phyloP scores from a whole-genome alignment of 1,140 invertebrate genomes.

The Drosophila melanica region DNA sequence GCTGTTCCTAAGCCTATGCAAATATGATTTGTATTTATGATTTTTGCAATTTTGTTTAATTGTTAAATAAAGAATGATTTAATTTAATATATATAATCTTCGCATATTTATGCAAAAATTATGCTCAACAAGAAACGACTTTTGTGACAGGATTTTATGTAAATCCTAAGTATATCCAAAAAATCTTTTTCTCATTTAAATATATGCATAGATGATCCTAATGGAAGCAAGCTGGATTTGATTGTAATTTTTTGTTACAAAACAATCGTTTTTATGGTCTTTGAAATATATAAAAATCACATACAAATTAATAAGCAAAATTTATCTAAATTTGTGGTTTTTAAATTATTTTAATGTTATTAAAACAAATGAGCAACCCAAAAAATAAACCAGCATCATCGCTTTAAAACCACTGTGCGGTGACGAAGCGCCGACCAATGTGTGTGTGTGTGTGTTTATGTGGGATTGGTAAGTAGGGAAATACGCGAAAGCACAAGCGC shows the following conservation, averaged over 20 bases:
- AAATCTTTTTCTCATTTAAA: too few relatives aligned
- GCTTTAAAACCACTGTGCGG: constrained; percentile 56
- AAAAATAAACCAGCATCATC: constrained; percentile 10
- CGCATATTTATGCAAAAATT: too few relatives aligned
- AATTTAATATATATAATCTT: too few relatives aligned
- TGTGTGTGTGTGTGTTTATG: constrained; percentile 4
- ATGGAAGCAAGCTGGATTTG: too few relatives aligned
- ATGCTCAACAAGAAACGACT: too few relatives aligned
- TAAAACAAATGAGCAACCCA: neutral
- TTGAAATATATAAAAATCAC: too few relatives aligned
- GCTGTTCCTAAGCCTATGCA: neutral
- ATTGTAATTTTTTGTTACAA: neutral
- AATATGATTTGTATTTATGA: too few relatives aligned
- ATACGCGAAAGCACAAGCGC: constrained; percentile 39
- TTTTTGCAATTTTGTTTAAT: too few relatives aligned
- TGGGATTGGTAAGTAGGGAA: constrained; percentile 33
- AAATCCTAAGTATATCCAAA: too few relatives aligned
- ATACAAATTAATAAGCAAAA: neutral
- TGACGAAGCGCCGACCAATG: constrained; percentile 28
- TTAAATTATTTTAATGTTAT: neutral
- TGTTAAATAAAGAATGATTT: too few relatives aligned
- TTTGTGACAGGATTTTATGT: too few relatives aligned
- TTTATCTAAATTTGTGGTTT: neutral
- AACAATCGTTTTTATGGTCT: neutral
- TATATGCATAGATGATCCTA: too few relatives aligned